These are phyloP conservation scores for Alcedo quadribrachys DNA, from an alignment of 2,797 vertebrate species.

Conservation along the genomic window DNA sequence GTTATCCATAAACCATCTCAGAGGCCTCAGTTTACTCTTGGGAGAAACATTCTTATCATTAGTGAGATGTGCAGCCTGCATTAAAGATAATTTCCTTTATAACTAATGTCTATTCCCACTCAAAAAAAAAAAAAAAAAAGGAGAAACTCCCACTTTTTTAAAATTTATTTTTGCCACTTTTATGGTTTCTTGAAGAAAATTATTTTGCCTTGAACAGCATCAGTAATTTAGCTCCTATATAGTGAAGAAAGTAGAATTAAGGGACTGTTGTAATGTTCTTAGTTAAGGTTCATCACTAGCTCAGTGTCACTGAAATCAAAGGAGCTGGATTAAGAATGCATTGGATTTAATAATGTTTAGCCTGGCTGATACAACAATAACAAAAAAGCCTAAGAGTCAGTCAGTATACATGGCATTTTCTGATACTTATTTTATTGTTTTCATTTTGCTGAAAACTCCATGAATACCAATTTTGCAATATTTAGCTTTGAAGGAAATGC, in stretches of 20 bases:
- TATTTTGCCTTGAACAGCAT: background rate
- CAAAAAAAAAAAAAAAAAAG: background rate
- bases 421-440: background rate
- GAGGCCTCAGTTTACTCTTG: background rate
- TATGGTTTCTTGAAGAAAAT: background rate
- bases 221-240: background rate
- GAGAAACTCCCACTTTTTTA: background rate
- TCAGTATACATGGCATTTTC: background rate
- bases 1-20: background rate
- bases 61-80: background rate
- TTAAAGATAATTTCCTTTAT: background rate
- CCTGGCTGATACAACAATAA: background rate
- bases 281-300: background rate
- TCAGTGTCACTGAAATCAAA: background rate
- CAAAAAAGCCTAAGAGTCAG: background rate
- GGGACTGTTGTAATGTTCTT: background rate
- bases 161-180: background rate
- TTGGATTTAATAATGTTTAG: background rate
- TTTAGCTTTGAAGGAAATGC: background rate
- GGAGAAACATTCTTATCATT: background rate
- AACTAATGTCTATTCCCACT: background rate
- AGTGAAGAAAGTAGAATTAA: background rate
- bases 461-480: background rate
- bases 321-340: background rate
- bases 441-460: background rate